phyloP scores from a whole-genome alignment of 2,113 vertebrate species.

The Corythaeola cristata region DNA sequence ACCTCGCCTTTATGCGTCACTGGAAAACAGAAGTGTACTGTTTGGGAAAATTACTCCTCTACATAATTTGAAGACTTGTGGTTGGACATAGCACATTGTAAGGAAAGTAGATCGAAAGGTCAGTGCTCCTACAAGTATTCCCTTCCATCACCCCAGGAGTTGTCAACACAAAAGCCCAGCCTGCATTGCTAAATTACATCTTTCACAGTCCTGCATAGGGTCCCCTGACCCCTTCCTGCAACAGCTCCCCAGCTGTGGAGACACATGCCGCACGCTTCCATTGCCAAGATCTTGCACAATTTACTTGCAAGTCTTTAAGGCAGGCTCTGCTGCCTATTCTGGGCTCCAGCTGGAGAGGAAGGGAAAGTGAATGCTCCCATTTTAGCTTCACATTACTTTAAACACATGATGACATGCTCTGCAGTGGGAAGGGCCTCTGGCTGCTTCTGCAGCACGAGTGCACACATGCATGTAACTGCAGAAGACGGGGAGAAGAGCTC shows the following conservation, averaged over 20 bases:
- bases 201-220: not conserved
- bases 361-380: not conserved
- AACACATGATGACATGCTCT: not conserved
- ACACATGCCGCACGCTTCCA: not conserved
- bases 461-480: not conserved
- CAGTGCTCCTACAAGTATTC: not conserved
- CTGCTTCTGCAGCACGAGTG: not conserved
- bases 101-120: not conserved
- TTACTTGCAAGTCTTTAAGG: not conserved
- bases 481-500: not conserved
- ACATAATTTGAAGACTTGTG: not conserved
- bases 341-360: not conserved
- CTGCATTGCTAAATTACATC: too few relatives aligned
- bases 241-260: not conserved
- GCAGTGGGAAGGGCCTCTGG: not conserved
- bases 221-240: not conserved
- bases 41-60: not conserved
- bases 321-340: not conserved
- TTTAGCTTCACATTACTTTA: conserved; percentile 22
- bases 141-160: not conserved
- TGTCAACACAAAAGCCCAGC: too few relatives aligned
- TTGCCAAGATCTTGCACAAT: conserved; percentile 31
- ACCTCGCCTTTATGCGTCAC: rapidly evolving
- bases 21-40: not conserved
- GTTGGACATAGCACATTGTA: not conserved